Evolutionary conservation across 2,113 vertebrate genomes (phyloP).

Genomic region (Gulo gulo): DNA sequence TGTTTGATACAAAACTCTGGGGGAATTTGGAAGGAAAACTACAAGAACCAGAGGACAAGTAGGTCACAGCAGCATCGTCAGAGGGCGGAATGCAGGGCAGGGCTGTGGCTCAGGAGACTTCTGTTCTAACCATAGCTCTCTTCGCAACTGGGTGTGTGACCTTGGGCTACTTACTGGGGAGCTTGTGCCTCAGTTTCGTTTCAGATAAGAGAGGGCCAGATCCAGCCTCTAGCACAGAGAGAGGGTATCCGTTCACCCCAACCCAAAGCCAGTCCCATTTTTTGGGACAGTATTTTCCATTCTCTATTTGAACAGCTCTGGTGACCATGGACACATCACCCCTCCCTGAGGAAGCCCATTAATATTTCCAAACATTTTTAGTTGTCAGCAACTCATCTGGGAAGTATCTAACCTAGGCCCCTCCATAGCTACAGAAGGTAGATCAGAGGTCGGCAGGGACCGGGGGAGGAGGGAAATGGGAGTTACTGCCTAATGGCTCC

Average conservation of each 20-base stretch:
- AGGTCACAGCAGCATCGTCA: conserved; percentile 38
- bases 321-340: neutral
- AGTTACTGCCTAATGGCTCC: neutral
- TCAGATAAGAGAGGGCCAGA: conserved; percentile 47
- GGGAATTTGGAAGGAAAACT: conserved; percentile 60
- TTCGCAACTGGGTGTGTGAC: neutral
- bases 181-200: conserved; percentile 57
- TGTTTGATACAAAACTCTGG: neutral
- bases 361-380: neutral
- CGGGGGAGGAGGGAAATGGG: too few relatives aligned
- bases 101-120: conserved; percentile 68
- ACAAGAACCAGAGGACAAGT: conserved; percentile 60
- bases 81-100: conserved; percentile 66
- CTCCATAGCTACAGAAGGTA: neutral
- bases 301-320: neutral
- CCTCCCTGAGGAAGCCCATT: neutral
- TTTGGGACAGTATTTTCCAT: neutral
- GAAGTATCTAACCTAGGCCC: neutral
- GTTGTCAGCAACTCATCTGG: neutral
- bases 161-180: conserved; percentile 71
- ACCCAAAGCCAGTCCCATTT: neutral
- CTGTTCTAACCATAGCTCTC: conserved; percentile 68
- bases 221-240: neutral
- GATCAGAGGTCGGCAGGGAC: neutral
- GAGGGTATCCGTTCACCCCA: neutral